These are phyloP conservation scores for Amiota minor DNA, from an alignment of 2,888 invertebrate species.

Conservation along the genomic window DNA sequence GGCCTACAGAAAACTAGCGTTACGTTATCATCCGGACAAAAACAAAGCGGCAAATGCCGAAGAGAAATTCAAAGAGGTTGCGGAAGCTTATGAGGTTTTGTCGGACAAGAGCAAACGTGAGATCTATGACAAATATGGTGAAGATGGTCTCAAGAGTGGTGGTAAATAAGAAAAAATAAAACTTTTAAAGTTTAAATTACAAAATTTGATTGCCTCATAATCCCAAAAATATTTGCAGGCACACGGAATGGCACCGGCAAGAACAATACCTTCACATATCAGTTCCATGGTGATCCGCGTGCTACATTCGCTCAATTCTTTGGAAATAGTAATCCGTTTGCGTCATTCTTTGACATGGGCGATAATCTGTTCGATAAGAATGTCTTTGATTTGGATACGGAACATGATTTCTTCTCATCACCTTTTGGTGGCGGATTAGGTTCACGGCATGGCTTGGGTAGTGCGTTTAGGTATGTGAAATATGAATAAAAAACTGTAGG, in stretches of 20 bases:
- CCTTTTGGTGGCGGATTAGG: conserved; percentile 83
- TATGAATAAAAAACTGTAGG: too few relatives aligned
- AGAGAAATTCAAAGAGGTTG: conserved; percentile 96
- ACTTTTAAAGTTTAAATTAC: neutral
- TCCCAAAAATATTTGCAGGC: conserved; percentile 68
- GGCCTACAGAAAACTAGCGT: conserved; percentile 94
- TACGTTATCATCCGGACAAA: conserved; percentile 99
- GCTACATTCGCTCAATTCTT: conserved; percentile 99
- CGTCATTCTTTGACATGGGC: conserved; percentile 87
- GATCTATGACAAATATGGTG: conserved; percentile 94
- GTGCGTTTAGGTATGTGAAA: conserved; percentile 76
- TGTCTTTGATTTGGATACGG: conserved; percentile 83
- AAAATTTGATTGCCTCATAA: neutral
- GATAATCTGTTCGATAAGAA: conserved; percentile 78
- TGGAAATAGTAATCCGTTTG: conserved; percentile 95
- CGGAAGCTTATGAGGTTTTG: conserved; percentile 98
- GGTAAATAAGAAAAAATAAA: conserved; percentile 49
- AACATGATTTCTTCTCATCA: conserved; percentile 87
- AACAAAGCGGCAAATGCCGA: conserved; percentile 96
- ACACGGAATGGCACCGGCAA: conserved; percentile 78
- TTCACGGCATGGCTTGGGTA: conserved; percentile 80
- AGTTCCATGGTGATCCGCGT: conserved; percentile 95
- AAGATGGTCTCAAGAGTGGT: conserved; percentile 92
- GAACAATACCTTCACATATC: conserved; percentile 83
- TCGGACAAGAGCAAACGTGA: conserved; percentile 97